A percentile compares a stretch with the other conserved stretches of the same genome.
Conservation (phyloP, 2,797 vertebrate genomes). For the Jordanella pulchra region DNA sequence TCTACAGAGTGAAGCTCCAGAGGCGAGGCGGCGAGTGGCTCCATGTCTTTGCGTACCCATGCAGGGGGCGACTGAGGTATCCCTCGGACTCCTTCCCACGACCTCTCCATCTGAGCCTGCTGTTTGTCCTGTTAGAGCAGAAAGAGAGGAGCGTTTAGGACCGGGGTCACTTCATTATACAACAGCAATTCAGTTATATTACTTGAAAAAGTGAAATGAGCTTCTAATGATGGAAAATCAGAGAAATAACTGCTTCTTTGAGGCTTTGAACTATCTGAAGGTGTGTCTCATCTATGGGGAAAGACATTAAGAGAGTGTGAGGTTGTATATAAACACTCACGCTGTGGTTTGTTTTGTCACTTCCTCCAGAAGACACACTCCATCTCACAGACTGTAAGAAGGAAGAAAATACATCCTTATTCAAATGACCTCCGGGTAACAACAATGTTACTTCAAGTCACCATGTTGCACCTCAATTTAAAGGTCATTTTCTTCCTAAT, state of each 20-base stretch:
- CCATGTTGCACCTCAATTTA: constrained; percentile 37
- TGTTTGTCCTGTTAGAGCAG: constrained; percentile 88
- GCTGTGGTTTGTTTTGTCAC: constrained; percentile 87
- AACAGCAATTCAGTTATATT: constrained; percentile 25
- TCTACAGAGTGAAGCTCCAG: constrained; percentile 94
- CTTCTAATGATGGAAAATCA: constrained; percentile 42
- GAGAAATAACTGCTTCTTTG: constrained; percentile 49
- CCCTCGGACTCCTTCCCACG: constrained; percentile 95
- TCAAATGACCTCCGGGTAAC: constrained; percentile 57
- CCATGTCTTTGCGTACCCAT: constrained; percentile 96
- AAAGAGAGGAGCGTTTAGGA: constrained; percentile 51
- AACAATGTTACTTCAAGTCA: constrained; percentile 50
- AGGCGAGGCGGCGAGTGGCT: constrained; percentile 89
- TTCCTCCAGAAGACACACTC: constrained; percentile 88
- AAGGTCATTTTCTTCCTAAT: constrained; percentile 36
- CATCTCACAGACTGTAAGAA: constrained; percentile 83
- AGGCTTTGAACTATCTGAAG: constrained; percentile 53
- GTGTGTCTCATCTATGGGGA: constrained; percentile 44
- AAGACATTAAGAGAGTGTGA: constrained; percentile 59
- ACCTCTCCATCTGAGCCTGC: constrained; percentile 90
- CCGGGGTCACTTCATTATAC: constrained; percentile 24
- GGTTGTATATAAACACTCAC: constrained; percentile 81
- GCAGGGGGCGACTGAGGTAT: constrained; percentile 90
- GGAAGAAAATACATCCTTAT: constrained; percentile 73
- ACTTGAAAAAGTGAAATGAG: constrained; percentile 52